These are phyloP conservation scores for Crotalus tigris DNA, from an alignment of 2,113 vertebrate species.

Conservation along the genomic window DNA sequence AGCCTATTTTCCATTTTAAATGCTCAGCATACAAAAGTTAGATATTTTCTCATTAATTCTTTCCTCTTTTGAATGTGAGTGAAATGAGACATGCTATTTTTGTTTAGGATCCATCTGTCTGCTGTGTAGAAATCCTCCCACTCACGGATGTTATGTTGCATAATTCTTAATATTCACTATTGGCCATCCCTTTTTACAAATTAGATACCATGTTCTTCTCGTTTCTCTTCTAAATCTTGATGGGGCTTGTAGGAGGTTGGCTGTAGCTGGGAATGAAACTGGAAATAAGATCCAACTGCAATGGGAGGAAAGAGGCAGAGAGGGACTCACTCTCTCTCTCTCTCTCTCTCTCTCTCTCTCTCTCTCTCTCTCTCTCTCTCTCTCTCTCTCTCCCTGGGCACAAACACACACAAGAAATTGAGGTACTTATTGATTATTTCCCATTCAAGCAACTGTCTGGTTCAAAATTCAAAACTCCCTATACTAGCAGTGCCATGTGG, in stretches of 20 bases:
- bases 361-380: too few relatives aligned
- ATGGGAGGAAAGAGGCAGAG: background rate
- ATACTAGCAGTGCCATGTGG: background rate
- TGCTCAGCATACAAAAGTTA: slow-evolving; percentile 32
- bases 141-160: background rate
- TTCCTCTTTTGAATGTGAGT: background rate
- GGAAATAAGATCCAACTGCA: background rate
- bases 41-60: slow-evolving; percentile 44
- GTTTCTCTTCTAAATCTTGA: background rate
- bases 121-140: background rate
- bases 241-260: background rate
- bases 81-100: background rate
- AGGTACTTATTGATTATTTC: background rate
- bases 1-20: slow-evolving; percentile 33
- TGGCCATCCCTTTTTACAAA: background rate
- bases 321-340: too few relatives aligned
- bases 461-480: background rate
- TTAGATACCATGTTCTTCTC: background rate
- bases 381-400: background rate
- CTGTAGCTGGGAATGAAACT: background rate
- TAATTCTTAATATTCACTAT: background rate
- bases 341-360: too few relatives aligned
- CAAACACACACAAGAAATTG: background rate
- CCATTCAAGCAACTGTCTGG: background rate
- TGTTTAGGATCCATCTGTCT: background rate